Evolutionary conservation across 2,113 vertebrate genomes (phyloP).

Genomic region (Tachysurus vachellii): DNA sequence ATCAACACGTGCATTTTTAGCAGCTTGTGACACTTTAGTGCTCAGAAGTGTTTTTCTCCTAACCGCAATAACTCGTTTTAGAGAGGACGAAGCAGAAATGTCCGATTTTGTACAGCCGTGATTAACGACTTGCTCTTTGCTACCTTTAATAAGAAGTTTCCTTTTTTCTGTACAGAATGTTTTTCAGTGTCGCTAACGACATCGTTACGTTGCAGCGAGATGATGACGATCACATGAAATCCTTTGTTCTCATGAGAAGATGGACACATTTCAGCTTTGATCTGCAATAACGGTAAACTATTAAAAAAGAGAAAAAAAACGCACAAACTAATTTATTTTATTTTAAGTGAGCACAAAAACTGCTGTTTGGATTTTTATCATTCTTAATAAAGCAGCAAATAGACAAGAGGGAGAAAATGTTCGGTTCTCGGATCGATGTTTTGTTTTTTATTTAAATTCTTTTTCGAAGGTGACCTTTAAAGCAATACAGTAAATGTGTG

Average conservation of each 20-base stretch:
- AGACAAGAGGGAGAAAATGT: background rate
- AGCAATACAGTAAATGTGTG: conserved; percentile 55
- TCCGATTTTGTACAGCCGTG: background rate
- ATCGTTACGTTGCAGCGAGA: background rate
- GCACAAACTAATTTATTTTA: background rate
- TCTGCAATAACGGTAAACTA: background rate
- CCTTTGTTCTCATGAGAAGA: background rate
- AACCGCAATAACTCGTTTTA: background rate
- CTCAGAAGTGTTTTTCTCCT: background rate
- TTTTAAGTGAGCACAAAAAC: background rate
- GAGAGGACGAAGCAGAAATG: too few species aligned
- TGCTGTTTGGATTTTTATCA: background rate
- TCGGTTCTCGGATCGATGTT: background rate
- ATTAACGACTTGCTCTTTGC: background rate
- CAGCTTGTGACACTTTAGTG: background rate
- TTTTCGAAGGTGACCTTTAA: conserved; percentile 3
- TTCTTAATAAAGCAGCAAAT: background rate
- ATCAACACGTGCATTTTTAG: background rate
- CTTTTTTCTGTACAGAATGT: background rate
- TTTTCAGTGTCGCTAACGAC: background rate
- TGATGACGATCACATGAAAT: background rate
- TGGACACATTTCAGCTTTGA: background rate
- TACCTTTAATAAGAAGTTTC: background rate
- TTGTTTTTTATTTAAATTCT: background rate
- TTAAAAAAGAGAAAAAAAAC: background rate